Conservation (phyloP, 2,797 vertebrate species). For the Nannoperca obscura region DNA sequence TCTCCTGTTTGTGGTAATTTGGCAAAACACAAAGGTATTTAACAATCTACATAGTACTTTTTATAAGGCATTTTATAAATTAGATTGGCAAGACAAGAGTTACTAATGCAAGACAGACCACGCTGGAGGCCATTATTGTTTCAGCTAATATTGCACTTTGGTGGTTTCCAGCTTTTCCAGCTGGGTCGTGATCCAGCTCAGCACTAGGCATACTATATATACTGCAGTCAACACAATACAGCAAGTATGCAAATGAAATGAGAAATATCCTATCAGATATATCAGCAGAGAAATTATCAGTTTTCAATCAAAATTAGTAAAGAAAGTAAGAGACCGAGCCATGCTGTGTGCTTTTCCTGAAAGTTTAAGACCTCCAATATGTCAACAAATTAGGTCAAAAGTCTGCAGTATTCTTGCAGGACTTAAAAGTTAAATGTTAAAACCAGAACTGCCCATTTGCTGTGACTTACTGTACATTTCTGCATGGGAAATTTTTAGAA, state of each 20-base stretch:
- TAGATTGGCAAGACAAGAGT: background rate
- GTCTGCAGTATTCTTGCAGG: no score
- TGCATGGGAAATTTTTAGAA: background rate
- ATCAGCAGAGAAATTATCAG: background rate
- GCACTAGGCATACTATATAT: background rate
- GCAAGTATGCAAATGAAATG: background rate
- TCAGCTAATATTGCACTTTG: background rate
- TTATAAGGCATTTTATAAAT: background rate
- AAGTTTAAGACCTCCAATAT: background rate
- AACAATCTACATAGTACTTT: no score
- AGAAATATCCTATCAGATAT: background rate
- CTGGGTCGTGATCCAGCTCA: background rate
- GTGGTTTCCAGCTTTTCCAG: background rate
- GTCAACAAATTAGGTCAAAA: background rate
- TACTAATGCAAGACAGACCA: background rate
- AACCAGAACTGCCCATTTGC: background rate
- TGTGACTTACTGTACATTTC: background rate
- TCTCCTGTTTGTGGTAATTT: background rate
- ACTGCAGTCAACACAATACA: background rate
- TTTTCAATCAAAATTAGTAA: background rate
- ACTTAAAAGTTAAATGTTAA: background rate
- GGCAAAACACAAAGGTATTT: background rate
- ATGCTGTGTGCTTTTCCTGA: no score
- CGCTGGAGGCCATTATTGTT: background rate
- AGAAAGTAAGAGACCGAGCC: background rate